Base-by-base conservation (phyloP, 1,140 invertebrate species). In the Leptopilina boulardi region DNA sequence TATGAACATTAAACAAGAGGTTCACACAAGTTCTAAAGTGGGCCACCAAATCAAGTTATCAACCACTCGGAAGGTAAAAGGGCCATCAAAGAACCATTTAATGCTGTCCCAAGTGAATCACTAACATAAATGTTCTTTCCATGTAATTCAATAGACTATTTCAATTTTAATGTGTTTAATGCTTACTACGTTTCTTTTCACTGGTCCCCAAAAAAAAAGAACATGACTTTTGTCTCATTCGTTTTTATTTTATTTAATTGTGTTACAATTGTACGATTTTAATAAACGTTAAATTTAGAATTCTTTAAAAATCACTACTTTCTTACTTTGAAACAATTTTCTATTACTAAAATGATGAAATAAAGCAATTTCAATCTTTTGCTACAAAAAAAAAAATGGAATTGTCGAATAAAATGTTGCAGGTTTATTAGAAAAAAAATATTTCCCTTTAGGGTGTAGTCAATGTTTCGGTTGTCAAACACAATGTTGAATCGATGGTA, bases 31-130 rank as follows among this genome's bases (percentile, higher is more conserved):
- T 86, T 86, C 83, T 83, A 82, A 87, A 87, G 85, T 85, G 85
- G 79, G 79, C 74, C 79, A 77, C 80, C 78, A 85, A 86, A 86
- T 87, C 81, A 83, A 87, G 82, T 87, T 87, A 87, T 86, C 85
- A 84, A 86, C 83, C 85, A 85, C 85, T 87, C 83, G 82, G 80
- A 59, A 83, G 79, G 81, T 81, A 84, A 85, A 83, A 81, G 59
- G 79, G 78, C 82, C 77, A 83, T 86, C 84, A 85, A 85, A 85
- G 84, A 84, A 85, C 78, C 81, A 80, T 86, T 85, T 85, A 84
- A 84, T 84, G 77, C 75, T 82, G 80, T 84, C 77, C 71, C 76
- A 79, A 77, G 84, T 82, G 82, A 84, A 85, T 86, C 83, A 84
- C 72, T 77, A 73, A 15, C 75, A 75, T 18, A 23, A 66, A 66